Percentiles rank a stretch among this genome's conserved stretches.
Evolutionary conservation across 2,888 invertebrate species (phyloP).

Genomic region (Trissoscelio sp.): DNA sequence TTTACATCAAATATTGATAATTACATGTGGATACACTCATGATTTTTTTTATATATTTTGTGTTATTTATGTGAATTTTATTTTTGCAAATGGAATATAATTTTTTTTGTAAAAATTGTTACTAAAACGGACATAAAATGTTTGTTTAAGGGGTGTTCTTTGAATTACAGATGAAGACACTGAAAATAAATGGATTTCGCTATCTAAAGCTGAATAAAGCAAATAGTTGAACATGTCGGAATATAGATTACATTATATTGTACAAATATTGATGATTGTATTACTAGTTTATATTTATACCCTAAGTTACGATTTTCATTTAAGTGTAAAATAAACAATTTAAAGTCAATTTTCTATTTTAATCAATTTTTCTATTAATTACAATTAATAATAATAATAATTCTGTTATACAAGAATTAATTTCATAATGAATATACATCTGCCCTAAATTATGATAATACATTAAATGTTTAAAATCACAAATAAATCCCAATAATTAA

Average conservation of each 20-base stretch:
- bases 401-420: too few relatives aligned
- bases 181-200: slow-evolving; percentile 44
- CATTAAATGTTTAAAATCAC: too few relatives aligned
- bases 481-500: too few relatives aligned
- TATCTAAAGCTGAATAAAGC: slow-evolving; percentile 44
- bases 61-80: neutral
- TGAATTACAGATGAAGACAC: slow-evolving; percentile 35
- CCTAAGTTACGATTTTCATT: slow-evolving; percentile 17
- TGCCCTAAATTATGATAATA: too few relatives aligned
- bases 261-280: slow-evolving; percentile 36
- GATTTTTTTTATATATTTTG: neutral
- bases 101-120: neutral
- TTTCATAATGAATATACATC: too few relatives aligned
- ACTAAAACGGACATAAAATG: neutral
- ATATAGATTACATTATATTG: slow-evolving; percentile 38
- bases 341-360: neutral
- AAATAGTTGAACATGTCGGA: slow-evolving; percentile 39
- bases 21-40: too few relatives aligned
- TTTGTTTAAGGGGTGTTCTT: neutral
- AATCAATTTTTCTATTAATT: neutral
- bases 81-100: neutral
- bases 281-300: slow-evolving; percentile 39
- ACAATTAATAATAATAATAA: too few relatives aligned
- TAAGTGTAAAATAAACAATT: neutral
- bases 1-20: too few relatives aligned